These are phyloP conservation scores for Varanus salvator DNA, from an alignment of 2,113 vertebrate species.

Conservation along the genomic window DNA sequence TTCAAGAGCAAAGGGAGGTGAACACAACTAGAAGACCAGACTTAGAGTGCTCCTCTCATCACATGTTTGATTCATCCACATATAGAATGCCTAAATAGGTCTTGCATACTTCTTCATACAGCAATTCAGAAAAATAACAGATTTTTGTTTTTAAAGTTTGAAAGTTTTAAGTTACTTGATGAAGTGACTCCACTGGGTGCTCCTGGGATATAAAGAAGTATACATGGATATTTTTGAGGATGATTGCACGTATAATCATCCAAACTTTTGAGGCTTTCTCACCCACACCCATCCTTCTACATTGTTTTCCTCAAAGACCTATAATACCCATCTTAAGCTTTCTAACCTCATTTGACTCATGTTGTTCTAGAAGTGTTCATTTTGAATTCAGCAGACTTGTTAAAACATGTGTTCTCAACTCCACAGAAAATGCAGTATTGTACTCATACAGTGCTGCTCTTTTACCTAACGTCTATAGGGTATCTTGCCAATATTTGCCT, in stretches of 20 bases:
- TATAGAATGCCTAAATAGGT: no score
- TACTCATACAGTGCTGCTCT: constrained; percentile 18
- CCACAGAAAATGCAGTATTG: constrained; percentile 36
- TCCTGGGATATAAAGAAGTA: constrained; percentile 45
- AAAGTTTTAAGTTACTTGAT: neutral
- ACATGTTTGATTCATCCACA: no score
- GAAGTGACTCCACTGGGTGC: neutral
- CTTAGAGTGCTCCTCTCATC: neutral
- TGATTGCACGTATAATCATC: constrained; percentile 65
- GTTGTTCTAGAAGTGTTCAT: constrained; percentile 58
- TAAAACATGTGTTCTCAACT: constrained; percentile 56
- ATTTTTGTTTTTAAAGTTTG: no score
- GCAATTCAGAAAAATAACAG: neutral
- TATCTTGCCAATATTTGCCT: neutral
- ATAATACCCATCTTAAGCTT: constrained; percentile 65
- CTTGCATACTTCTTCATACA: neutral
- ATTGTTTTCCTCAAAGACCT: constrained; percentile 56
- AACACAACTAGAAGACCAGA: neutral
- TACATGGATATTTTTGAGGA: constrained; percentile 56
- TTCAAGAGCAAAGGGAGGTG: no score
- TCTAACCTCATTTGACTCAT: constrained; percentile 59
- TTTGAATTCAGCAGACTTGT: constrained; percentile 66
- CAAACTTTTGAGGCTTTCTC: constrained; percentile 59
- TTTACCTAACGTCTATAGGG: constrained; percentile 27
- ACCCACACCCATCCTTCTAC: constrained; percentile 59